Evolutionary conservation across 2,797 vertebrate species (phyloP).

Genomic region (Pipistrellus pipistrellus): DNA sequence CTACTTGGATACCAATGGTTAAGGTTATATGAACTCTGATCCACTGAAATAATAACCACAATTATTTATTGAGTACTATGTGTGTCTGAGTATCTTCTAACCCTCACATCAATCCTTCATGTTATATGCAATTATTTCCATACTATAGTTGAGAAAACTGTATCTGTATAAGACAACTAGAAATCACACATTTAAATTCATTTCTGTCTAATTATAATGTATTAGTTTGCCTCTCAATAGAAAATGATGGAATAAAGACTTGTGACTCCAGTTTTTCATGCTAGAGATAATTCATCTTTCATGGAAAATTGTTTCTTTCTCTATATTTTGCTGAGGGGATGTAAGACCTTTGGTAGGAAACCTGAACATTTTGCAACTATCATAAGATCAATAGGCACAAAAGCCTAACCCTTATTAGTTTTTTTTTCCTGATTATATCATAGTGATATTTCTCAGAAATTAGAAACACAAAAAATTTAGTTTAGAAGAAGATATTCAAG

Average conservation of each 20-base stretch:
- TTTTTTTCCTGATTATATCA: neutral
- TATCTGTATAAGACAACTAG: neutral
- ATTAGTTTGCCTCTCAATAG: slow-evolving; percentile 1
- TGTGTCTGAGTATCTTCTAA: neutral
- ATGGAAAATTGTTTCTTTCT: neutral
- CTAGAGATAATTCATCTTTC: neutral
- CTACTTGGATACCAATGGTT: neutral
- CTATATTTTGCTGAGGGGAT: neutral
- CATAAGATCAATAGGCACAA: neutral
- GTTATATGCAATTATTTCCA: neutral
- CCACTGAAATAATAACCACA: neutral
- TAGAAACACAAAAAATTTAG: neutral
- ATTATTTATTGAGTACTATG: neutral
- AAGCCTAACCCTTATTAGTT: neutral
- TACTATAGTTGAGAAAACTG: neutral
- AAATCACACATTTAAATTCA: neutral
- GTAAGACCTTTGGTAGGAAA: neutral
- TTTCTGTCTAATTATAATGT: neutral
- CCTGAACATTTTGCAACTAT: neutral
- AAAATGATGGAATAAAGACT: slow-evolving; percentile 4
- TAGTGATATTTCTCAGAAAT: neutral
- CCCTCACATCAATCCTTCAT: neutral
- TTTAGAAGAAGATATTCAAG: neutral
- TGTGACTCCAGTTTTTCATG: neutral
- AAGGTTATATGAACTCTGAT: neutral